Evolutionary conservation across 2,888 invertebrate species (phyloP).

Genomic region (Apodemia hepburni): DNA sequence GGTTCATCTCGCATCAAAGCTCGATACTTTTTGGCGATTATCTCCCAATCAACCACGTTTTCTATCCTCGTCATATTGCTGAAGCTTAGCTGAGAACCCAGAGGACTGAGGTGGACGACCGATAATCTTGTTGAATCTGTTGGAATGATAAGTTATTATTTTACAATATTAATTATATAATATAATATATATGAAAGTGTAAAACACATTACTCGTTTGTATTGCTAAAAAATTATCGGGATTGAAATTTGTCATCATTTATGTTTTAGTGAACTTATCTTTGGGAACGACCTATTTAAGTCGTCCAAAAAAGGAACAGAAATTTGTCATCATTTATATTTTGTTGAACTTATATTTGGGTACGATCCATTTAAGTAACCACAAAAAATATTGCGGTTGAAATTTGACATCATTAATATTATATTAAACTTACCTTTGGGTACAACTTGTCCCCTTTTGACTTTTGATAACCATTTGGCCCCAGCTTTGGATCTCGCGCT

Average conservation of each 20-base stretch:
- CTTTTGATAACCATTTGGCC: constrained; percentile 93
- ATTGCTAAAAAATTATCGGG: too few relatives aligned
- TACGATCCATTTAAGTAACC: too few relatives aligned
- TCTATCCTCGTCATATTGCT: constrained; percentile 90
- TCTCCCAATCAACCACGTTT: constrained; percentile 95
- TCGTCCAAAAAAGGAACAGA: too few relatives aligned
- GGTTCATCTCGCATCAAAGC: constrained; percentile 80
- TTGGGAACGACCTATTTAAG: too few relatives aligned
- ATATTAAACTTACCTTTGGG: constrained; percentile 80
- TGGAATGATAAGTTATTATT: neutral
- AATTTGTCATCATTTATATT: neutral
- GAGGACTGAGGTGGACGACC: constrained; percentile 89
- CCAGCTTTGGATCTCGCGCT: constrained; percentile 93
- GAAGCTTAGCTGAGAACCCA: constrained; percentile 92
- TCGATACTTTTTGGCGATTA: constrained; percentile 93
- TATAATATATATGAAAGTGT: too few relatives aligned
- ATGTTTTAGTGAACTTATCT: too few relatives aligned
- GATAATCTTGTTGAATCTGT: constrained; percentile 88
- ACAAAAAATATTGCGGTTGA: too few relatives aligned
- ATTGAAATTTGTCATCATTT: too few relatives aligned
- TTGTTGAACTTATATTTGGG: too few relatives aligned
- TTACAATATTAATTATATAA: constrained; percentile 22
- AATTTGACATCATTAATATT: neutral
- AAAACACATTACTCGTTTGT: too few relatives aligned
- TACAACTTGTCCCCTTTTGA: constrained; percentile 91